A percentile compares a stretch with the other conserved stretches of the same genome.
phyloP scores from a whole-genome alignment of 37 sponge, comb jelly and placozoan genomes.

The Hexactinellida sp. region DNA sequence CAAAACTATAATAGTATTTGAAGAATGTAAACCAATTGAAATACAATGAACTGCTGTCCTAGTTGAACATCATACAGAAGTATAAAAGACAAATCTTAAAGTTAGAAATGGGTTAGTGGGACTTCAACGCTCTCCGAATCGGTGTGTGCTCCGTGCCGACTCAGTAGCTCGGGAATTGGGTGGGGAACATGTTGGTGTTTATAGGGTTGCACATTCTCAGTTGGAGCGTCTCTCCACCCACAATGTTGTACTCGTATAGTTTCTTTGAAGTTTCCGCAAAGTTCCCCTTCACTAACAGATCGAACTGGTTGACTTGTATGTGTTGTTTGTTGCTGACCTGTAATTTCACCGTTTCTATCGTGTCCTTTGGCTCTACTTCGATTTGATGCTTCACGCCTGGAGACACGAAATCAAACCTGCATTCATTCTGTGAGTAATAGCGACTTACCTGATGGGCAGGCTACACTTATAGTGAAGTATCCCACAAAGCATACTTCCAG shows the following conservation, averaged over 20 bases:
- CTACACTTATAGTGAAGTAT: neutral
- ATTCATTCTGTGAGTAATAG: neutral
- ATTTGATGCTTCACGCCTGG: neutral
- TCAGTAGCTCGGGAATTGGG: too few relatives aligned
- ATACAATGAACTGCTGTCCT: too few relatives aligned
- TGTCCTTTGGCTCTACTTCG: neutral
- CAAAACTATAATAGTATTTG: too few relatives aligned
- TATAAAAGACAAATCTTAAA: neutral
- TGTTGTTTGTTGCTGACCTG: neutral
- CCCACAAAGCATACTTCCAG: constrained; percentile 2
- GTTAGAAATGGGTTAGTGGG: too few relatives aligned
- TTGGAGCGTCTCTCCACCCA: neutral
- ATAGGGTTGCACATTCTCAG: neutral
- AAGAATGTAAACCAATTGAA: too few relatives aligned
- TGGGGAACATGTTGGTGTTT: neutral
- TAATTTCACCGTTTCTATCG: neutral
- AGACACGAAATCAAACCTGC: neutral
- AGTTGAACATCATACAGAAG: too few relatives aligned
- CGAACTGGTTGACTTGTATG: neutral
- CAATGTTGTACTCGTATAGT: neutral
- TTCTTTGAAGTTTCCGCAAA: neutral
- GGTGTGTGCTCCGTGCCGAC: too few relatives aligned
- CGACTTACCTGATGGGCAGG: neutral
- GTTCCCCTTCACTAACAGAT: neutral
- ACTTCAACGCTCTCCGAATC: too few relatives aligned